A percentile compares a stretch with the other conserved stretches of the same genome.
Evolutionary conservation across 30 jellyfish, hydroid and myxozoan genomes (phyloP).

Genomic region (Chrysaora quinquecirrha): DNA sequence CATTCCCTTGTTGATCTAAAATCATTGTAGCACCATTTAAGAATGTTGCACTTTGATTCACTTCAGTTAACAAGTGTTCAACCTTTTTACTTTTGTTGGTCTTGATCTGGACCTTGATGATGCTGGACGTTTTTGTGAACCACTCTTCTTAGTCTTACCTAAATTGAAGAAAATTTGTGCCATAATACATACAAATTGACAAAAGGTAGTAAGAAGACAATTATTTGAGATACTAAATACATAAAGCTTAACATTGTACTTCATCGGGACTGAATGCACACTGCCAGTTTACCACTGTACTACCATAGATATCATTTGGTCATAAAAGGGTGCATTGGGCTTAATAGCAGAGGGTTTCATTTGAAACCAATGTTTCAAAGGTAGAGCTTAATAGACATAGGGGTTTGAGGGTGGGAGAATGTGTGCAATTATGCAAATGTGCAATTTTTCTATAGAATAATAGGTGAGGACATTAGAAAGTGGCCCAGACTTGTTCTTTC

Average conservation of each 20-base stretch:
- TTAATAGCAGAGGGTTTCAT: too few species aligned
- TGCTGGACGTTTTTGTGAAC: background rate
- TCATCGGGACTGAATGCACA: background rate
- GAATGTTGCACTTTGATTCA: conserved; percentile 7
- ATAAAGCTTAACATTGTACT: background rate
- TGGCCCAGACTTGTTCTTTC: too few species aligned
- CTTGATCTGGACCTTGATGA: conserved; percentile 28
- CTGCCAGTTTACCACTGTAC: background rate
- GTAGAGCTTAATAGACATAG: too few species aligned
- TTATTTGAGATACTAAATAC: background rate
- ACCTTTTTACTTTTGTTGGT: conserved; percentile 3
- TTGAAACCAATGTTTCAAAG: too few species aligned
- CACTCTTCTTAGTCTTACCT: background rate
- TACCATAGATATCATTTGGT: background rate
- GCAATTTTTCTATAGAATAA: too few species aligned
- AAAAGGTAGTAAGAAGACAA: background rate
- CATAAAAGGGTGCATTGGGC: too few species aligned
- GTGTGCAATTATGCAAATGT: too few species aligned
- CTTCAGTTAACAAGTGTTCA: conserved; percentile 14
- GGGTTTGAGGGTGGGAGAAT: too few species aligned
- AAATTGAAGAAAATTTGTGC: background rate
- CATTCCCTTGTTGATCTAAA: conserved; percentile 30
- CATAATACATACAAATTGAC: background rate
- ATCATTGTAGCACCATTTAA: conserved; percentile 60
- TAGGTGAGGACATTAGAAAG: too few species aligned